phyloP scores from a whole-genome alignment of 2,113 vertebrate genomes.

The Rhagologus leucostigma region DNA sequence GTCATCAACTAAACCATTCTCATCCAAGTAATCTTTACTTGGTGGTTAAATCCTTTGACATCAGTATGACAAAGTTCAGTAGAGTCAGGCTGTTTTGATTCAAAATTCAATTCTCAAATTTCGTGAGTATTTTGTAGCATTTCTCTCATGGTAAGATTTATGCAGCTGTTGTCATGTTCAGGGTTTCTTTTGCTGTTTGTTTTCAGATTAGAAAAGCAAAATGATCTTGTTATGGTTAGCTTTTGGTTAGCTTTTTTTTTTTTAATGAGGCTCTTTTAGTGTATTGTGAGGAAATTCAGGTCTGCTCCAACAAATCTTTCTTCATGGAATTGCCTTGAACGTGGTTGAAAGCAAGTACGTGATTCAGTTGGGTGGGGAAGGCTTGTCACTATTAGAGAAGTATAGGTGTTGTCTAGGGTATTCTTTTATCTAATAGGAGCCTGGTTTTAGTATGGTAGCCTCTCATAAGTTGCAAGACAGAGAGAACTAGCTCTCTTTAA shows the following conservation, averaged over 20 bases:
- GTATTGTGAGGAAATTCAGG: not conserved
- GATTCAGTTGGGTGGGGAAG: not conserved
- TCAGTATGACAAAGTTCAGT: not conserved
- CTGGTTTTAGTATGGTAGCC: not conserved
- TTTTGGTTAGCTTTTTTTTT: not conserved
- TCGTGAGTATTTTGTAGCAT: not conserved
- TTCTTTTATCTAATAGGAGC: not conserved
- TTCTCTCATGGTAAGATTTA: not conserved
- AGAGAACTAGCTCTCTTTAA: not conserved
- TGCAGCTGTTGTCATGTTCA: not conserved
- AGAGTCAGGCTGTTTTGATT: not conserved
- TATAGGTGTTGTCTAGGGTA: not conserved
- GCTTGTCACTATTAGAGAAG: not conserved
- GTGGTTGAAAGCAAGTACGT: not conserved
- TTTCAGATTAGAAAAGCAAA: not conserved
- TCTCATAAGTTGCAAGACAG: not conserved
- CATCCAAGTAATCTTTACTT: not conserved
- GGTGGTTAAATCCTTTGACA: not conserved
- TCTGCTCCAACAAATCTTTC: not conserved
- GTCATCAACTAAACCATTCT: not conserved
- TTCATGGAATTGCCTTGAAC: not conserved
- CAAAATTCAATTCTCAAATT: not conserved
- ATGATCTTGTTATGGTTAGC: not conserved
- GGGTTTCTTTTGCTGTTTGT: not conserved
- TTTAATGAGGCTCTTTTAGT: not conserved